Percentiles rank a stretch among this genome's conserved stretches.
phyloP scores from a whole-genome alignment of 2,113 vertebrate genomes.

The Amazona vittata region DNA sequence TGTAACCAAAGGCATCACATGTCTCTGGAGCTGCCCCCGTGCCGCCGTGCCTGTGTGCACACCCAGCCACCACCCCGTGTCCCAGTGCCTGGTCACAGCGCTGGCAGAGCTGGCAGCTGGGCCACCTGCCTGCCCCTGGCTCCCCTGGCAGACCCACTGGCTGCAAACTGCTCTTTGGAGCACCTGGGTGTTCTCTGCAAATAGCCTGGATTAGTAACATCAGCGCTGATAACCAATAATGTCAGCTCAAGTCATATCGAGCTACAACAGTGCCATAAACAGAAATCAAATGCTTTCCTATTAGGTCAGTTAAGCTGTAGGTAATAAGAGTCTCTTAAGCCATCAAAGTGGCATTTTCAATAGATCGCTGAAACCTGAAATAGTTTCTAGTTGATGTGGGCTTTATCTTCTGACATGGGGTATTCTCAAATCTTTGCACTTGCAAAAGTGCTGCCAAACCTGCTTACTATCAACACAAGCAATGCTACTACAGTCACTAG shows the following conservation, averaged over 20 bases:
- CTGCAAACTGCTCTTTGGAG: fast-evolving
- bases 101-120: fast-evolving
- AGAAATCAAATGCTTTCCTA: background rate
- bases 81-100: fast-evolving
- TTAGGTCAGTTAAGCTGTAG: background rate
- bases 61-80: fast-evolving
- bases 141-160: fast-evolving
- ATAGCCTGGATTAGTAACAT: background rate
- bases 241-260: background rate
- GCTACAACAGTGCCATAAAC: background rate
- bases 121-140: fast-evolving
- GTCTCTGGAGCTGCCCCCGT: fast-evolving
- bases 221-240: background rate
- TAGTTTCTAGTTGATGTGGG: background rate
- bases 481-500: fast-evolving
- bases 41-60: fast-evolving
- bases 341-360: background rate
- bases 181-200: background rate
- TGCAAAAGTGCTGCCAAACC: background rate
- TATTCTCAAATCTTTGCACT: background rate
- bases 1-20: fast-evolving
- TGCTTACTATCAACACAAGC: fast-evolving
- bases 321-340: background rate
- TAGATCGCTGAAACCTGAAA: background rate
- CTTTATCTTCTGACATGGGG: background rate